Percentiles rank a stretch among this genome's conserved stretches.
phyloP scores from a whole-genome alignment of 1,140 invertebrate genomes.

The Doryteuthis pealeii region DNA sequence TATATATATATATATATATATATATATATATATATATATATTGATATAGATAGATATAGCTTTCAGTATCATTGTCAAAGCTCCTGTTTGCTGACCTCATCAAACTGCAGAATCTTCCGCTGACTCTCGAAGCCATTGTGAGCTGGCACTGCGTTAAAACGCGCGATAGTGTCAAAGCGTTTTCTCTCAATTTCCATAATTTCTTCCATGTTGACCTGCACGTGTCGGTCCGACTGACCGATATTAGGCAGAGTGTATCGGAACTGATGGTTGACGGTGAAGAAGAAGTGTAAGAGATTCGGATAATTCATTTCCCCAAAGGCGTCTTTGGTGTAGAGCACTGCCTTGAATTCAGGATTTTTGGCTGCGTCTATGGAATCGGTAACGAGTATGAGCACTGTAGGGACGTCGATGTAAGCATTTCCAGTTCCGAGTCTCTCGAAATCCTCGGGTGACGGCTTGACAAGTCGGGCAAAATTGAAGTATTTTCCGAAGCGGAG shows the following conservation, averaged over 20 bases:
- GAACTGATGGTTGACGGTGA: conserved; percentile 40
- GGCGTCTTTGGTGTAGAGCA: conserved; percentile 30
- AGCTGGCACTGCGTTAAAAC: conserved; percentile 7
- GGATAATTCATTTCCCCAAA: conserved; percentile 42
- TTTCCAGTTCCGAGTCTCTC: conserved; percentile 32
- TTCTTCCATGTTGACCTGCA: conserved; percentile 40
- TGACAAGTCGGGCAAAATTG: conserved; percentile 34
- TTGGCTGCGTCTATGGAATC: conserved; percentile 12
- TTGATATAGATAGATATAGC: too few species aligned
- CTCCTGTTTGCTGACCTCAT: conserved; percentile 5
- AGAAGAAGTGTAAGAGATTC: conserved; percentile 42
- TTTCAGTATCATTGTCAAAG: neutral
- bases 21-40: too few species aligned
- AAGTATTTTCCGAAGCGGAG: conserved; percentile 42
- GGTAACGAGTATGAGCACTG: conserved; percentile 35
- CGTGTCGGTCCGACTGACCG: conserved; percentile 28
- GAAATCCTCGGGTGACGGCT: conserved; percentile 35
- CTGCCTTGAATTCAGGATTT: conserved; percentile 29
- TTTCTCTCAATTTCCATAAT: conserved; percentile 38
- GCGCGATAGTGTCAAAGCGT: conserved; percentile 33
- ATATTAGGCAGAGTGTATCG: conserved; percentile 36
- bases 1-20: too few species aligned
- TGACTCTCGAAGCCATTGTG: neutral
- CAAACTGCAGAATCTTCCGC: neutral
- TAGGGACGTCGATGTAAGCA: conserved; percentile 32